phyloP scores from a whole-genome alignment of 23 tunicate genomes.

The Trididemnum clinides region DNA sequence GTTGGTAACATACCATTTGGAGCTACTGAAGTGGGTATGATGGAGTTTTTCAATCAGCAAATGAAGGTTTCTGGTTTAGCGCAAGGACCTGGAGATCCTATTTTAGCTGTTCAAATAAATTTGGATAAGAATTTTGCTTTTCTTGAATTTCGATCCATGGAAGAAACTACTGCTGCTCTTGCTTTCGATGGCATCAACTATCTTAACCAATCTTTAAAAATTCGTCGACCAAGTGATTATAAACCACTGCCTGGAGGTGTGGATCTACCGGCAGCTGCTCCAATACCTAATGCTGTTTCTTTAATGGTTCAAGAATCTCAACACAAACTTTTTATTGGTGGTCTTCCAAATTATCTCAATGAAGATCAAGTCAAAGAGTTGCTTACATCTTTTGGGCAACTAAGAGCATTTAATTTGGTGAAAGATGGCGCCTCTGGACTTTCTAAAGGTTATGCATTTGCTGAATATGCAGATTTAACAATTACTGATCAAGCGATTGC shows the following conservation, averaged over 20 bases:
- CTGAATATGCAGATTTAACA: slow-evolving; percentile 78
- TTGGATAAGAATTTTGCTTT: slow-evolving; percentile 98
- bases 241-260: slow-evolving; percentile 90
- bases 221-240: slow-evolving; percentile 92
- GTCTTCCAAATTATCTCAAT: slow-evolving; percentile 84
- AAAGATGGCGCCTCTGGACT: slow-evolving; percentile 88
- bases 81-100: slow-evolving; percentile 95
- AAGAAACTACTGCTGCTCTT: slow-evolving; percentile 93
- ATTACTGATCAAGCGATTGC: slow-evolving; percentile 96
- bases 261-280: slow-evolving; percentile 62
- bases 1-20: slow-evolving; percentile 98
- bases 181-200: slow-evolving; percentile 97
- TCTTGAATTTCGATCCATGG: slow-evolving; percentile 95
- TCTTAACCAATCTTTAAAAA: slow-evolving; percentile 93
- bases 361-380: slow-evolving; percentile 97
- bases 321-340: slow-evolving; percentile 88
- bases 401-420: slow-evolving; percentile 95
- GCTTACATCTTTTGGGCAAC: slow-evolving; percentile 87
- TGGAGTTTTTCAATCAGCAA: slow-evolving; percentile 97
- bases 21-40: slow-evolving; percentile 97
- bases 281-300: slow-evolving; percentile 25
- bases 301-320: slow-evolving; percentile 90
- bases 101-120: slow-evolving; percentile 93
- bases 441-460: slow-evolving; percentile 97
- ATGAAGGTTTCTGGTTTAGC: slow-evolving; percentile 91